Conservation (phyloP, 2,888 invertebrate genomes). For the Congeria kusceri region DNA sequence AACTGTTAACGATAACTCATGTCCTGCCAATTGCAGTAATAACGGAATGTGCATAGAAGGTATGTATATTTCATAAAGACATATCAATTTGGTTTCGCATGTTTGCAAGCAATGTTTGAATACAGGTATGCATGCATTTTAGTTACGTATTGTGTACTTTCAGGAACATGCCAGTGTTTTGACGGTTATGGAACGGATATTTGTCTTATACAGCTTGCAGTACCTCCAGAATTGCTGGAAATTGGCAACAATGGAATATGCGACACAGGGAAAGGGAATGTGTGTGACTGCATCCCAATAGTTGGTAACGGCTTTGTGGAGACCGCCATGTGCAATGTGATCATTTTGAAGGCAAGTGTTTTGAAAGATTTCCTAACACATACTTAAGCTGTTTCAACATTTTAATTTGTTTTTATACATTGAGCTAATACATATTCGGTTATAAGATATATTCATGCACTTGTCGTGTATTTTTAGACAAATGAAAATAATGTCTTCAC, state of each 20-base stretch:
- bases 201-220: slow-evolving; percentile 14
- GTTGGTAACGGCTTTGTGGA: slow-evolving; percentile 41
- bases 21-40: slow-evolving; percentile 37
- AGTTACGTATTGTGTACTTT: too few relatives aligned
- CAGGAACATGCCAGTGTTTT: slow-evolving; percentile 28
- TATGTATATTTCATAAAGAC: not conserved
- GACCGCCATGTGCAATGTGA: slow-evolving; percentile 13
- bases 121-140: too few relatives aligned
- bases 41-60: slow-evolving; percentile 23
- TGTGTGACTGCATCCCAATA: slow-evolving; percentile 29
- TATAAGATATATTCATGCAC: too few relatives aligned
- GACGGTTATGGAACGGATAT: slow-evolving; percentile 28
- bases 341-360: slow-evolving; percentile 3
- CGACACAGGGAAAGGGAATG: slow-evolving; percentile 12
- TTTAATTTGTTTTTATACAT: too few relatives aligned
- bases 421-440: too few relatives aligned
- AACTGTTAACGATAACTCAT: slow-evolving; percentile 2
- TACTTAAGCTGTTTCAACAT: not conserved
- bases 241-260: slow-evolving; percentile 24
- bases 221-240: slow-evolving; percentile 16
- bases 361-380: not conserved
- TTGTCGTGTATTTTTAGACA: not conserved
- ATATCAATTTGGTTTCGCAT: too few relatives aligned
- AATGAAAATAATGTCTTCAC: not conserved
- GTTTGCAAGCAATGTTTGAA: too few relatives aligned